These are phyloP conservation scores for Heliopora coerulea DNA, from an alignment of 92 coral and sea anemone genomes.

Conservation along the genomic window DNA sequence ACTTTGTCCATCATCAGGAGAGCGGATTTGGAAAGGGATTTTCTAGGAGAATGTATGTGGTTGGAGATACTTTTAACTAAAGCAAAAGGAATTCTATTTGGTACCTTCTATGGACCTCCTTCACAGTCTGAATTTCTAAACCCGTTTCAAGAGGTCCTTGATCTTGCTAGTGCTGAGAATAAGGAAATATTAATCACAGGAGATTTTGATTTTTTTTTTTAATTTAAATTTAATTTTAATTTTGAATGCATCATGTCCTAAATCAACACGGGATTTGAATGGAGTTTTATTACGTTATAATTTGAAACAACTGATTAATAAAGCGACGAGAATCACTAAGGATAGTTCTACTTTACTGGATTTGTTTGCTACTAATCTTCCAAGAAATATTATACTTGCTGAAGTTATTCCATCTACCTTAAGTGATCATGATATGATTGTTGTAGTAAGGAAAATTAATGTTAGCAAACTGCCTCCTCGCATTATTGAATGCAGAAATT, in stretches of 20 bases:
- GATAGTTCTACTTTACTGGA: slow-evolving; percentile 35
- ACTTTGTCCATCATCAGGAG: slow-evolving; percentile 38
- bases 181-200: slow-evolving; percentile 47
- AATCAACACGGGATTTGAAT: slow-evolving; percentile 31
- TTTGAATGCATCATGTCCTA: slow-evolving; percentile 35
- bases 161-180: slow-evolving; percentile 40
- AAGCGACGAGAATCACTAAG: slow-evolving; percentile 41
- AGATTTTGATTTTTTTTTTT: slow-evolving; percentile 44
- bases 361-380: slow-evolving; percentile 39
- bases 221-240: no score
- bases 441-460: slow-evolving; percentile 37
- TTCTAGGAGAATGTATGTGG: slow-evolving; percentile 38
- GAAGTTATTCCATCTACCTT: slow-evolving; percentile 39
- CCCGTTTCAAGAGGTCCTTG: slow-evolving; percentile 20
- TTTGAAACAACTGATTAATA: slow-evolving; percentile 36
- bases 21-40: slow-evolving; percentile 34
- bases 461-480: slow-evolving; percentile 31
- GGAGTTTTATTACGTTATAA: slow-evolving; percentile 17
- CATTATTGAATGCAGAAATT: slow-evolving; percentile 11
- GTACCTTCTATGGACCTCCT: slow-evolving; percentile 51
- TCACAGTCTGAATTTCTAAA: slow-evolving; percentile 32
- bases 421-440: slow-evolving; percentile 42
- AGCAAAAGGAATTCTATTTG: slow-evolving; percentile 47
- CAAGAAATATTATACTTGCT: slow-evolving; percentile 21
- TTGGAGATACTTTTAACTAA: slow-evolving; percentile 47